A percentile compares a stretch with the other conserved stretches of the same genome.
phyloP scores from a whole-genome alignment of 1,140 invertebrate genomes.

The Dinoponera quadriceps region DNA sequence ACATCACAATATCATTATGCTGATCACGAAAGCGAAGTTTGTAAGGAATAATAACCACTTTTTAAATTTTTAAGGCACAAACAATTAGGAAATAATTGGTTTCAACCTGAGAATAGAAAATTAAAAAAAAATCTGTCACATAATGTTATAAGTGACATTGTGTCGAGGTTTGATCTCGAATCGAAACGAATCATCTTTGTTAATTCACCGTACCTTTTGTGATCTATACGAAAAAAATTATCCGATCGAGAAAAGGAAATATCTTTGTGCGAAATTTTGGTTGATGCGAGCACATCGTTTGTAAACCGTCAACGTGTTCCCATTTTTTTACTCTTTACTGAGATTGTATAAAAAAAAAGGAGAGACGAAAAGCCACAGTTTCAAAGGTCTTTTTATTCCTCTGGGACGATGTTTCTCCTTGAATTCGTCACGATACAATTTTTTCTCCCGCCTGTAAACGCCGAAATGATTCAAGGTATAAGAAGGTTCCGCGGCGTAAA shows the following conservation, averaged over 20 bases:
- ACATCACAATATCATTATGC: too few relatives aligned
- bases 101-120: too few relatives aligned
- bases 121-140: too few relatives aligned
- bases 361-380: conserved; percentile 22
- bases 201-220: not conserved
- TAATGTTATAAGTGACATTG: not conserved
- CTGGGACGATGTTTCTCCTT: conserved; percentile 75
- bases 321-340: conserved; percentile 52
- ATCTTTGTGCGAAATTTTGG: not conserved
- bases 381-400: conserved; percentile 69
- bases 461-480: conserved; percentile 40
- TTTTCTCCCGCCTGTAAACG: conserved; percentile 56
- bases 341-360: conserved; percentile 72
- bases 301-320: not conserved
- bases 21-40: too few relatives aligned
- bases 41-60: too few relatives aligned
- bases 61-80: too few relatives aligned
- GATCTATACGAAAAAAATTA: not conserved
- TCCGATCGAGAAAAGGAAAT: not conserved
- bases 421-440: conserved; percentile 75
- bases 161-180: not conserved
- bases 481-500: conserved; percentile 32
- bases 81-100: too few relatives aligned
- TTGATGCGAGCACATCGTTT: too few relatives aligned
- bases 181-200: not conserved